Percentiles rank a stretch among this genome's conserved stretches.
phyloP scores from a whole-genome alignment of 2,888 invertebrate species.

The Melanargia galathea region DNA sequence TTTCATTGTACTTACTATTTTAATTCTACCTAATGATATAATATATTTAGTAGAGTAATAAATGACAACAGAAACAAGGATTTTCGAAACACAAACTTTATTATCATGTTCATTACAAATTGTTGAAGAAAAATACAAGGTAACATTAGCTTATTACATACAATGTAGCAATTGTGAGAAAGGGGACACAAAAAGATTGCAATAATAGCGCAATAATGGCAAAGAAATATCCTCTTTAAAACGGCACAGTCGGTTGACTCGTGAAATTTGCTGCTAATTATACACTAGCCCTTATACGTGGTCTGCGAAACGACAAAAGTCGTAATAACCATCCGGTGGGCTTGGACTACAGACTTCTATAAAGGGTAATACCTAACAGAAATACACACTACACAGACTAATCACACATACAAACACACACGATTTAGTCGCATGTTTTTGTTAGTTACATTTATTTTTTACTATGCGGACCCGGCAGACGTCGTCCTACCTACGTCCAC shows the following conservation, averaged over 20 bases:
- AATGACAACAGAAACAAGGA: not conserved
- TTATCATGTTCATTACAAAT: not conserved
- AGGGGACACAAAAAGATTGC: slow-evolving; percentile 34
- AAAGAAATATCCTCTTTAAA: slow-evolving; percentile 36
- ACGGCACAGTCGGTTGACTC: slow-evolving; percentile 39
- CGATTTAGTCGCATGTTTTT: no score
- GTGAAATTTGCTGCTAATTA: slow-evolving; percentile 37
- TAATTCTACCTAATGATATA: no score
- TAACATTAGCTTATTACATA: slow-evolving; percentile 30
- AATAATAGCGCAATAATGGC: slow-evolving; percentile 34
- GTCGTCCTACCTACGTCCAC: no score
- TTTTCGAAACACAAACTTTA: not conserved
- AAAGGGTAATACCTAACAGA: no score
- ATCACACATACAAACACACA: no score
- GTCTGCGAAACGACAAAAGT: slow-evolving; percentile 10
- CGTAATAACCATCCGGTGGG: slow-evolving; percentile 15
- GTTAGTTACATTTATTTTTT: no score
- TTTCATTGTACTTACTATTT: no score
- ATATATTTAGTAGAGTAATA: no score
- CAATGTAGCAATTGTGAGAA: slow-evolving; percentile 38
- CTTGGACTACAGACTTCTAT: no score
- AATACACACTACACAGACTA: no score
- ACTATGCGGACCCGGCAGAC: no score
- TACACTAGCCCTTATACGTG: slow-evolving; percentile 16
- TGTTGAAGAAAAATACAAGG: slow-evolving; percentile 8